A percentile compares a stretch with the other conserved stretches of the same genome.
These are phyloP conservation scores for Propithecus coquereli DNA, from an alignment of 2,113 vertebrate species.

Conservation along the genomic window DNA sequence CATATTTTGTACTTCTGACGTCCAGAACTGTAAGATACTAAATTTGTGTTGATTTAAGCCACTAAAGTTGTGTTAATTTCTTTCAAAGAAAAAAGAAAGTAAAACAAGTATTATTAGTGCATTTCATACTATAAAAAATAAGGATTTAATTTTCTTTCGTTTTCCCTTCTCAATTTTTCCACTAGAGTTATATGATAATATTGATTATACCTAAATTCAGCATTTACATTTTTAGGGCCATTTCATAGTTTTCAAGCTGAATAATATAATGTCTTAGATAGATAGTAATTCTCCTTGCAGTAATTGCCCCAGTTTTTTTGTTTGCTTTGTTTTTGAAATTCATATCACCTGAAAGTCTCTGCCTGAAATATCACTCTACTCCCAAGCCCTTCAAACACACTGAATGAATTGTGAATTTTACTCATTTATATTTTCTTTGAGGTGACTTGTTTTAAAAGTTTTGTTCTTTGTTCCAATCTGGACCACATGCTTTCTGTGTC, in stretches of 20 bases:
- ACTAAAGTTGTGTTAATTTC: not conserved
- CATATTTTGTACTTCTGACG: not conserved
- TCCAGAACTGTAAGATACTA: not conserved
- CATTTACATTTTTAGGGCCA: not conserved
- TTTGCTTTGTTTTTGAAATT: not conserved
- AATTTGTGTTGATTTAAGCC: not conserved
- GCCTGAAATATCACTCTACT: not conserved
- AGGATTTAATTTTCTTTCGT: not conserved
- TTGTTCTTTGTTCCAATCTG: not conserved
- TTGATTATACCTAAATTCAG: not conserved
- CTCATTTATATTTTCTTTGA: not conserved
- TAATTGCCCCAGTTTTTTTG: not conserved
- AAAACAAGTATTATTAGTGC: not conserved
- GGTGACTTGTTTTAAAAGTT: not conserved
- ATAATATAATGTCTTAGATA: not conserved
- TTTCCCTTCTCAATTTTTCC: not conserved
- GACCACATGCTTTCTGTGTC: not conserved
- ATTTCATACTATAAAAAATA: not conserved
- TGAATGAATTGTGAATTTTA: not conserved
- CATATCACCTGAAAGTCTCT: not conserved
- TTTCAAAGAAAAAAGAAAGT: not conserved
- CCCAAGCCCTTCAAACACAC: not conserved
- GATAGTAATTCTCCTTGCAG: not conserved
- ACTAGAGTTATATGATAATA: not conserved
- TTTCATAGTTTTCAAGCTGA: not conserved